A percentile compares a stretch with the other conserved stretches of the same genome.
phyloP scores from a whole-genome alignment of 2,113 vertebrate genomes.

The Phalacrocorax brasilianus region DNA sequence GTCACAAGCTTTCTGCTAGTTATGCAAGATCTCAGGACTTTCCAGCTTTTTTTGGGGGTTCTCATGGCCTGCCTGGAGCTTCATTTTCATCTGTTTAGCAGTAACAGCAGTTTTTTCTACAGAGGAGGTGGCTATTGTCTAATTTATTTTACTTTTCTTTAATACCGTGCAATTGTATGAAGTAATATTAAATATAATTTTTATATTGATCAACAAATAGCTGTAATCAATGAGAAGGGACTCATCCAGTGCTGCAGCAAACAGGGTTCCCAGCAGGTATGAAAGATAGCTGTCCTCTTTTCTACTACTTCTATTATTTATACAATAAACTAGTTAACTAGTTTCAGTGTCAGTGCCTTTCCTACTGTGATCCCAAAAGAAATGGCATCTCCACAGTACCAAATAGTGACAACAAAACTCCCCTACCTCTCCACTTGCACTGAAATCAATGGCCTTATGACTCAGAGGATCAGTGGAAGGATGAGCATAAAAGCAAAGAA shows the following conservation, averaged over 20 bases:
- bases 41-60: not conserved
- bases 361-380: not conserved
- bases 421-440: not conserved
- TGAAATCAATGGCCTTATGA: not conserved
- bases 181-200: not conserved
- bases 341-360: not conserved
- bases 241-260: not conserved
- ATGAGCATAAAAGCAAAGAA: not conserved
- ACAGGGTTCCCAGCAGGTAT: not conserved
- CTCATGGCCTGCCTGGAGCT: not conserved
- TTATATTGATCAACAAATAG: not conserved
- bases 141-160: not conserved
- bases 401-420: not conserved
- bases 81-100: not conserved
- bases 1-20: not conserved
- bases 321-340: not conserved
- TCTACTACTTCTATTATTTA: not conserved
- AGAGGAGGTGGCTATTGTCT: not conserved
- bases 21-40: not conserved
- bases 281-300: not conserved
- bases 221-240: not conserved
- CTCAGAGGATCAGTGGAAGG: not conserved
- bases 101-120: not conserved
- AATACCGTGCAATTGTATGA: not conserved
- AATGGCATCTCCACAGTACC: not conserved